phyloP scores from a whole-genome alignment of 2,113 vertebrate genomes.

The Puntigrus tetrazona region DNA sequence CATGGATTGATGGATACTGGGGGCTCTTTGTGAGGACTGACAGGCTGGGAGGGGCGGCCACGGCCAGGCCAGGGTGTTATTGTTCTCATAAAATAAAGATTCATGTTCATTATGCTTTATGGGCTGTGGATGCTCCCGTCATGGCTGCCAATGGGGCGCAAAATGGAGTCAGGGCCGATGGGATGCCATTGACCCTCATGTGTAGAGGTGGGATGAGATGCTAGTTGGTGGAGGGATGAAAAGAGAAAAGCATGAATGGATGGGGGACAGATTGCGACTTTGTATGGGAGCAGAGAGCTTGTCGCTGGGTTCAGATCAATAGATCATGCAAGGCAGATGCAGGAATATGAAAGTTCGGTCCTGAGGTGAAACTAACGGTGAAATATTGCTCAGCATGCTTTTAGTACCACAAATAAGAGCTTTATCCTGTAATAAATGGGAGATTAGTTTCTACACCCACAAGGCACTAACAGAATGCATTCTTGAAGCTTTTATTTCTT shows the following conservation, averaged over 20 bases:
- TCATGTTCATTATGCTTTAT: slow-evolving; percentile 54
- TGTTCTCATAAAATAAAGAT: slow-evolving; percentile 72
- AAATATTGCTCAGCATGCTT: slow-evolving; percentile 21
- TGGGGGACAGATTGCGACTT: slow-evolving; percentile 8
- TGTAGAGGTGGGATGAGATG: slow-evolving; percentile 46
- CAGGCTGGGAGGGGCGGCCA: slow-evolving; percentile 70
- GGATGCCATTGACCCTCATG: slow-evolving; percentile 60
- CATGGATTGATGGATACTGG: slow-evolving; percentile 71
- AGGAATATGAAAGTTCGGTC: not conserved
- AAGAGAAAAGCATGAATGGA: not conserved
- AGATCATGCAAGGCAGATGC: slow-evolving; percentile 2
- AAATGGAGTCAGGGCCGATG: slow-evolving; percentile 1
- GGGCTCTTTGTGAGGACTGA: slow-evolving; percentile 70
- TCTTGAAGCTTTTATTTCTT: slow-evolving; percentile 13
- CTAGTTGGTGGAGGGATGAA: slow-evolving; percentile 20
- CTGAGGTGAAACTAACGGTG: not conserved
- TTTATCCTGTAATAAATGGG: slow-evolving; percentile 1
- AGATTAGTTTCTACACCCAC: slow-evolving; percentile 26
- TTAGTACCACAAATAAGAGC: slow-evolving; percentile 27
- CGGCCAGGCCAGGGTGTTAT: slow-evolving; percentile 77
- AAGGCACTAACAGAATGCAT: not conserved
- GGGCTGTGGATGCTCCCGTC: slow-evolving; percentile 26
- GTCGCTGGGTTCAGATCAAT: slow-evolving; percentile 6
- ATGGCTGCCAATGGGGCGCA: not conserved
- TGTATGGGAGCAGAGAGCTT: not conserved